These are phyloP conservation scores for Leptonema lineaticorne DNA, from an alignment of 1,140 invertebrate species.

Conservation along the genomic window DNA sequence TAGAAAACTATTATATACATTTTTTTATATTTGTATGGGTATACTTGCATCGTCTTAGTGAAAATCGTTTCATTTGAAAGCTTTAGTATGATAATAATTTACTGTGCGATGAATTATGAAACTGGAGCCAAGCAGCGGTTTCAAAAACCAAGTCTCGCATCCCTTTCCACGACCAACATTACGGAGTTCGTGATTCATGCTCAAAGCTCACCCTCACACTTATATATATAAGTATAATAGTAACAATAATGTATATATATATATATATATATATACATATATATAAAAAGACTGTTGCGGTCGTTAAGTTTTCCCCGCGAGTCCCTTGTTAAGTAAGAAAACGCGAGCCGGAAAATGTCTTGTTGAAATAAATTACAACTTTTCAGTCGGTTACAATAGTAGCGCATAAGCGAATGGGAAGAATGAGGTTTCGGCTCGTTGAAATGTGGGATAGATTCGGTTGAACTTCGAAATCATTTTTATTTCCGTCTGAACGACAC, in stretches of 20 bases:
- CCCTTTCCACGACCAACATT: slow-evolving; percentile 18
- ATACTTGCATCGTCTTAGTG: neutral
- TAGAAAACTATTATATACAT: neutral
- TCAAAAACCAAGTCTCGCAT: slow-evolving; percentile 23
- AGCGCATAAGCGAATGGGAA: too few relatives aligned
- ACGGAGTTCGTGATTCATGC: slow-evolving; percentile 37
- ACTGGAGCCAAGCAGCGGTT: slow-evolving; percentile 28
- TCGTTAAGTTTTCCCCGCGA: slow-evolving; percentile 34
- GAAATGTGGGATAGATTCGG: too few relatives aligned
- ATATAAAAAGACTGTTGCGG: slow-evolving; percentile 37
- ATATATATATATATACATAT: too few relatives aligned
- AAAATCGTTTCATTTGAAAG: slow-evolving; percentile 26
- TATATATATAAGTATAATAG: too few relatives aligned
- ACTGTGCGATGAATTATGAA: slow-evolving; percentile 34
- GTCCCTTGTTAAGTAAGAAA: slow-evolving; percentile 26
- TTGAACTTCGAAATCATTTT: too few relatives aligned
- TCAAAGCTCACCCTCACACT: too few relatives aligned
- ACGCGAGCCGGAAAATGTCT: slow-evolving; percentile 24
- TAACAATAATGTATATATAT: too few relatives aligned
- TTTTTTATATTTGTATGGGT: too few relatives aligned
- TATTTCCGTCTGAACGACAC: too few relatives aligned
- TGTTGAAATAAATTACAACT: slow-evolving; percentile 25
- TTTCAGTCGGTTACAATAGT: neutral
- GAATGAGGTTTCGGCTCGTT: too few relatives aligned
- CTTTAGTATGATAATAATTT: slow-evolving; percentile 34